Conservation (phyloP, 2,888 invertebrate genomes). For the Ethmia dodecea region DNA sequence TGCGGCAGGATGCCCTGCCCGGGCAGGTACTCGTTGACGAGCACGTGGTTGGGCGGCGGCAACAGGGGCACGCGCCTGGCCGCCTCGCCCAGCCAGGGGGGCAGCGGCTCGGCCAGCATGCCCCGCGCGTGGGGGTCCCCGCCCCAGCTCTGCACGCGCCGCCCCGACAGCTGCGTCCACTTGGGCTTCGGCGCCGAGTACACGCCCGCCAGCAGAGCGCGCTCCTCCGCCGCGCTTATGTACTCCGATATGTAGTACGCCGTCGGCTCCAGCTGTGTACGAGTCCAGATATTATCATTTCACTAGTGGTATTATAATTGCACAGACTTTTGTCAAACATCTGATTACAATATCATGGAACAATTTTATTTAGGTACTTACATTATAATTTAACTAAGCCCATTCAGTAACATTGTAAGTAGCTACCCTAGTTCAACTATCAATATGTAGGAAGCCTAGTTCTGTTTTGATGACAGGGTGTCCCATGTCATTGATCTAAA, state of each 20-base stretch:
- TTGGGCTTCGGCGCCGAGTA: conserved; percentile 92
- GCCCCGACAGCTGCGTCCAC: conserved; percentile 95
- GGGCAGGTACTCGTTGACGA: conserved; percentile 61
- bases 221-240: conserved; percentile 85
- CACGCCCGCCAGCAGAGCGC: conserved; percentile 83
- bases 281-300: background rate
- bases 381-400: no score
- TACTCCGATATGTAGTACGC: conserved; percentile 93
- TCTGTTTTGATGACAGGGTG: no score
- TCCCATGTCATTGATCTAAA: no score
- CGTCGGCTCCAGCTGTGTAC: background rate
- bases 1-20: conserved; percentile 97
- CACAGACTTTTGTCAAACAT: no score
- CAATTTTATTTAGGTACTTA: no score
- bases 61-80: background rate
- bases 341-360: no score
- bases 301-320: no score
- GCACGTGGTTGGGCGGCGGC: conserved; percentile 79
- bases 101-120: conserved; percentile 94
- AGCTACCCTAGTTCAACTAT: no score
- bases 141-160: conserved; percentile 98
- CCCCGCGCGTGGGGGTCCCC: conserved; percentile 95
- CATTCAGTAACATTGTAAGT: no score
- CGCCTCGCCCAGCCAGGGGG: conserved; percentile 84
- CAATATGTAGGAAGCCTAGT: no score